phyloP scores from a whole-genome alignment of 2,888 invertebrate species.

The Rhingia rostrata region DNA sequence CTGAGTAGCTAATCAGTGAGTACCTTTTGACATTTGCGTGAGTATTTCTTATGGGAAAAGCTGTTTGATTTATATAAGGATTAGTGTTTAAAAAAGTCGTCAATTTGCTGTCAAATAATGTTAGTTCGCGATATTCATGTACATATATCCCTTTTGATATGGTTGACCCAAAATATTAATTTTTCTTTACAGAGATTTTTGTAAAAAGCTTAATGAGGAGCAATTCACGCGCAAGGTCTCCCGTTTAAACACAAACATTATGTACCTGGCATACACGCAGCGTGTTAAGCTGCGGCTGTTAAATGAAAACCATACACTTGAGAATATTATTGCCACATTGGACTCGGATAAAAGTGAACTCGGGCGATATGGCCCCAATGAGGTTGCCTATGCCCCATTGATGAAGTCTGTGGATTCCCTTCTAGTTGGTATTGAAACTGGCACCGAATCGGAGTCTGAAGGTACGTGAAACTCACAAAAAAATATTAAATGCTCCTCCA shows the following conservation, averaged over 20 bases:
- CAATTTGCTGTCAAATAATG: no score
- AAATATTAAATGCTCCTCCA: conserved; percentile 64
- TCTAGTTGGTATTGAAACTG: conserved; percentile 85
- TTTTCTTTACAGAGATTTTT: conserved; percentile 88
- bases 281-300: conserved; percentile 87
- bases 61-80: no score
- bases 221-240: conserved; percentile 90
- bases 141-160: not conserved
- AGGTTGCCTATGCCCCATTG: conserved; percentile 83
- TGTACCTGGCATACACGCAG: conserved; percentile 91
- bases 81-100: no score
- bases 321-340: conserved; percentile 88
- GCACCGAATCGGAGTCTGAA: conserved; percentile 87
- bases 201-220: conserved; percentile 87
- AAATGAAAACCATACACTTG: conserved; percentile 88
- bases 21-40: no score
- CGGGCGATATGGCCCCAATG: conserved; percentile 88
- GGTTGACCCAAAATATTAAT: not conserved
- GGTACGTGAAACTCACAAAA: conserved; percentile 80
- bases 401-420: conserved; percentile 86
- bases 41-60: no score
- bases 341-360: conserved; percentile 87
- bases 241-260: conserved; percentile 90
- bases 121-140: no score
- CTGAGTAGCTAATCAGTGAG: no score